These are phyloP conservation scores for Pocillopora meandrina DNA, from an alignment of 92 coral and sea anemone genomes.

Conservation along the genomic window DNA sequence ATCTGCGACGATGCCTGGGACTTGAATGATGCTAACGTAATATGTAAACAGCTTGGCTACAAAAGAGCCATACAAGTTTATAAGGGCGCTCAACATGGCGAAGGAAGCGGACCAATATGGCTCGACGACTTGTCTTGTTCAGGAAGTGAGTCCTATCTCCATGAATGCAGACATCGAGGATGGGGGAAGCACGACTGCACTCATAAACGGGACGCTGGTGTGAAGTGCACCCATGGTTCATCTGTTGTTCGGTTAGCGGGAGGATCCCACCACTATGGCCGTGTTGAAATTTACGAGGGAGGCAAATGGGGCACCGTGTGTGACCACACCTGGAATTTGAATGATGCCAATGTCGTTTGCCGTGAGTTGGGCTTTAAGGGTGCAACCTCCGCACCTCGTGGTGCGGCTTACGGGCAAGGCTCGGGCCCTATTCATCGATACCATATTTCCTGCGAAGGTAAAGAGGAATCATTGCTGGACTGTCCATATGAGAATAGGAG, in stretches of 20 bases:
- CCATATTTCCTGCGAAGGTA: no score
- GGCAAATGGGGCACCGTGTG: conserved; percentile 3
- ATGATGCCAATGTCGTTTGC: not conserved
- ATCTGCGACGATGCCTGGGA: conserved; percentile 16
- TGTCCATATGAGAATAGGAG: no score
- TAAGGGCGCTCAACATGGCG: not conserved
- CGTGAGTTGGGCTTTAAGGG: not conserved
- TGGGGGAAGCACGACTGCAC: conserved; percentile 18
- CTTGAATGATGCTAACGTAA: conserved; percentile 2
- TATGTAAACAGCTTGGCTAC: conserved; percentile 5
- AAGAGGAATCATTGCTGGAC: no score
- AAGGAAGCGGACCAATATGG: conserved; percentile 8
- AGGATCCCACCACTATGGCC: not conserved
- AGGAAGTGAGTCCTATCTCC: not conserved
- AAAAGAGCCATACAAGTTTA: not conserved
- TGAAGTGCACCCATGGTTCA: not conserved
- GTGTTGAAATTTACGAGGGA: not conserved
- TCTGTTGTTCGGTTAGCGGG: not conserved
- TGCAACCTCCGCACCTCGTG: no score
- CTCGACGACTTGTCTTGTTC: conserved; percentile 1
- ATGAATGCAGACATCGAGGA: conserved; percentile 9
- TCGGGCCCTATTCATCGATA: no score
- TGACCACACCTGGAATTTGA: not conserved
- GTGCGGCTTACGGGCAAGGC: no score
- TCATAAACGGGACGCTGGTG: not conserved